Percentiles rank a stretch among this genome's conserved stretches.
Conservation (phyloP, 2,113 vertebrate genomes). For the zebrafish (Danio rerio) region DNA sequence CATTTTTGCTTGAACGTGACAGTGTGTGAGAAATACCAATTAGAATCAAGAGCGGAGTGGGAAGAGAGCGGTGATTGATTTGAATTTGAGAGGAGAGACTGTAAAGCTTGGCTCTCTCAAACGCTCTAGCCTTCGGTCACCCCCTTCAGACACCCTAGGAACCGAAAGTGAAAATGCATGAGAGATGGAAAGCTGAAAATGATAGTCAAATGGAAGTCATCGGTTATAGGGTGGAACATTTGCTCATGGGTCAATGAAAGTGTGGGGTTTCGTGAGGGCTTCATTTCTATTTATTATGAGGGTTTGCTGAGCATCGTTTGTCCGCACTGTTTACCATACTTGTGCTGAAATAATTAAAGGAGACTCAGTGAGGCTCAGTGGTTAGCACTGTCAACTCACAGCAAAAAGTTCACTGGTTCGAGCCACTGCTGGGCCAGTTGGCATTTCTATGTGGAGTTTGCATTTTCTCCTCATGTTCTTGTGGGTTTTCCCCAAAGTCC, state of each 20-base stretch:
- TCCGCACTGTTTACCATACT: no score
- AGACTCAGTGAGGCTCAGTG: no score
- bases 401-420: no score
- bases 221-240: neutral
- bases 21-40: conserved; percentile 66
- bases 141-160: neutral
- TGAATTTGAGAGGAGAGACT: conserved; percentile 14
- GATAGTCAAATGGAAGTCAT: neutral
- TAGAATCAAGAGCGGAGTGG: conserved; percentile 56
- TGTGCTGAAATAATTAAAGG: no score
- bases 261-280: neutral
- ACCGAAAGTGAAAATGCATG: conserved; percentile 3
- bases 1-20: conserved; percentile 75
- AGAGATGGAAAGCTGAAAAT: neutral
- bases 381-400: no score
- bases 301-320: neutral
- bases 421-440: no score
- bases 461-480: no score
- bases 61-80: conserved; percentile 9
- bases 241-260: neutral
- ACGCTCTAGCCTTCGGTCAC: conserved; percentile 6
- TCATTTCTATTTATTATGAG: neutral
- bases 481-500: no score
- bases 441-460: no score
- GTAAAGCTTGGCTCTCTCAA: neutral